These are phyloP conservation scores for Phyllostomus hastatus DNA, from an alignment of 2,113 vertebrate genomes.

Conservation along the genomic window DNA sequence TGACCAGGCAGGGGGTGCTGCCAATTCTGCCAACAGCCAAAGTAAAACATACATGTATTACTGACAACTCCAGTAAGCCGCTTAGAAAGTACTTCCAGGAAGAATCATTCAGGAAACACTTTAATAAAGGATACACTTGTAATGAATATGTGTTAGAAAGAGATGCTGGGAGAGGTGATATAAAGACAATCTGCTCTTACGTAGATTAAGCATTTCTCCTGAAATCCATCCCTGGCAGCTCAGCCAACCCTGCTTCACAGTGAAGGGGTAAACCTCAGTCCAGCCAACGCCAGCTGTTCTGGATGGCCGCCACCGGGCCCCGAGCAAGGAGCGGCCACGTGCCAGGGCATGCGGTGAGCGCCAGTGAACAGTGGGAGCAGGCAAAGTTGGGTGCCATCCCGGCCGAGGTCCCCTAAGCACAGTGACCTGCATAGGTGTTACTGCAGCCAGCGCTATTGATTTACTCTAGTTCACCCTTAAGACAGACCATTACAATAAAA, in stretches of 20 bases:
- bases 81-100: neutral
- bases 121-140: neutral
- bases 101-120: neutral
- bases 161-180: neutral
- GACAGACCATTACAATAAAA: neutral
- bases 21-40: neutral
- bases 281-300: neutral
- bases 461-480: neutral
- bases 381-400: neutral
- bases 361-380: rapidly evolving
- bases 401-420: neutral
- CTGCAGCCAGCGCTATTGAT: neutral
- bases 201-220: neutral
- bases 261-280: neutral
- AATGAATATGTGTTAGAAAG: neutral
- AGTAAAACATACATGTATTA: neutral
- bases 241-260: neutral
- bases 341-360: rapidly evolving
- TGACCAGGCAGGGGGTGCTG: neutral
- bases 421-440: neutral
- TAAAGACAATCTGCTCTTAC: neutral
- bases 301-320: neutral
- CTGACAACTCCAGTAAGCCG: neutral
- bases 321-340: neutral
- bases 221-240: neutral